phyloP scores from a whole-genome alignment of 2,888 invertebrate genomes.

The Carterocephalus palaemon region DNA sequence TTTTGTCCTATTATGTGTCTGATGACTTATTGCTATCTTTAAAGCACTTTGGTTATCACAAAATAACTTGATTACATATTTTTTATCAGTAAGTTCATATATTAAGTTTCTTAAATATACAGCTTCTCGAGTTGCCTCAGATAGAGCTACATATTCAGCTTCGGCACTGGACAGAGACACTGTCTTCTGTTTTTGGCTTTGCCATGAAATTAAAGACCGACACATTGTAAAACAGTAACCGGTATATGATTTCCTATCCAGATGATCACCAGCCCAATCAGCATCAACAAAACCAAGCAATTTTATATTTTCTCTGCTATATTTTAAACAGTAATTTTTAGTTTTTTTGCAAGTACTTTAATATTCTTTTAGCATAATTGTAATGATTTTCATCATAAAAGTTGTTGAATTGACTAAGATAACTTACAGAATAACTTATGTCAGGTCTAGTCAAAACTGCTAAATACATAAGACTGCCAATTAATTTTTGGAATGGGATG shows the following conservation, averaged over 20 bases:
- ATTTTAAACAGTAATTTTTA: conserved; percentile 24
- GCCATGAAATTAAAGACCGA: conserved; percentile 21
- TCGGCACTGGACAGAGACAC: conserved; percentile 22
- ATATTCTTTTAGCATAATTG: too few relatives aligned
- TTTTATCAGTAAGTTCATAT: too few relatives aligned
- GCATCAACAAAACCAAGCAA: conserved; percentile 22
- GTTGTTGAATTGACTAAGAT: conserved; percentile 28
- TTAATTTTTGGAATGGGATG: conserved; percentile 21
- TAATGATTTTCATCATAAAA: too few relatives aligned
- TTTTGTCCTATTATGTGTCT: too few relatives aligned
- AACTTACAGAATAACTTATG: conserved; percentile 23
- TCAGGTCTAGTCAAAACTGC: conserved; percentile 23
- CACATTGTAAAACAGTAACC: conserved; percentile 22
- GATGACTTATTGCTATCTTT: too few relatives aligned
- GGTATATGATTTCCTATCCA: conserved; percentile 27
- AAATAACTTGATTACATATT: conserved; percentile 16
- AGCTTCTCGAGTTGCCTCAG: conserved; percentile 29
- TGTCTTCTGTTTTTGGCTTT: conserved; percentile 22
- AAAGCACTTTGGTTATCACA: conserved; percentile 31
- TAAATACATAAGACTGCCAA: conserved; percentile 27
- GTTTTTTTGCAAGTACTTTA: too few relatives aligned
- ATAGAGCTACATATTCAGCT: conserved; percentile 16
- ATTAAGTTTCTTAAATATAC: too few relatives aligned
- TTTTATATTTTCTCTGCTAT: conserved; percentile 6
- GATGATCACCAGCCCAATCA: conserved; percentile 23